Evolutionary conservation across 2,888 invertebrate species (phyloP).

Genomic region (Tenthredo scrophulariae): DNA sequence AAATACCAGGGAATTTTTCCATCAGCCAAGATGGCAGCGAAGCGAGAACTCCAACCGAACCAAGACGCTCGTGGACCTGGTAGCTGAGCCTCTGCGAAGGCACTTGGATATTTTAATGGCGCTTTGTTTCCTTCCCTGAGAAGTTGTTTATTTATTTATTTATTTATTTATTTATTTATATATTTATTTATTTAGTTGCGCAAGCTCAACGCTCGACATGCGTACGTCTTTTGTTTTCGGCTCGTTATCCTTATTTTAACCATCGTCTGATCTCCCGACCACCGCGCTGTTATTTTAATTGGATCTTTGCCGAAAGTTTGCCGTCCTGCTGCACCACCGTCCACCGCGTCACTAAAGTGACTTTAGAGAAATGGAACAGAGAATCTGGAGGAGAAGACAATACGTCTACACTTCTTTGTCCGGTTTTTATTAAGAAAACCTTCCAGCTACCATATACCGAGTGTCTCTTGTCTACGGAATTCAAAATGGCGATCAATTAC

Average conservation of each 20-base stretch:
- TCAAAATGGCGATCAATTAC: slow-evolving; percentile 52
- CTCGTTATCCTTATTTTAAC: slow-evolving; percentile 63
- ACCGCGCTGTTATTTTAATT: slow-evolving; percentile 76
- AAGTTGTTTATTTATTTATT: slow-evolving; percentile 61
- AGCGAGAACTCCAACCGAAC: slow-evolving; percentile 5
- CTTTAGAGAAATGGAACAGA: not conserved
- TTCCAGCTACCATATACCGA: not conserved
- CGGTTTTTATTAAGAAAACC: not conserved
- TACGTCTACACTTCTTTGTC: slow-evolving; percentile 39
- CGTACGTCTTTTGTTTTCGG: slow-evolving; percentile 62
- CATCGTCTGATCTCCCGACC: slow-evolving; percentile 63
- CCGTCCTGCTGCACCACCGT: slow-evolving; percentile 17
- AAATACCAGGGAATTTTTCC: slow-evolving; percentile 22
- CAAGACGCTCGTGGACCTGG: not conserved
- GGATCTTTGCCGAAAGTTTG: slow-evolving; percentile 76
- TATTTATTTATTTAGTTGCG: slow-evolving; percentile 60
- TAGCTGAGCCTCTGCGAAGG: slow-evolving; percentile 37
- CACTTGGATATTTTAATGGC: slow-evolving; percentile 74
- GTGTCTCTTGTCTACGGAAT: slow-evolving; percentile 44
- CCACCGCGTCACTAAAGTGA: slow-evolving; percentile 36
- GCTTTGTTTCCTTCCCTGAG: slow-evolving; percentile 67
- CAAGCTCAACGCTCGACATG: slow-evolving; percentile 57
- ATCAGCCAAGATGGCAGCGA: slow-evolving; percentile 31
- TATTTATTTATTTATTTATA: slow-evolving; percentile 60
- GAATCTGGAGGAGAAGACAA: not conserved